These are phyloP conservation scores for Trididemnum clinides DNA, from an alignment of 23 tunicate species.

Conservation along the genomic window DNA sequence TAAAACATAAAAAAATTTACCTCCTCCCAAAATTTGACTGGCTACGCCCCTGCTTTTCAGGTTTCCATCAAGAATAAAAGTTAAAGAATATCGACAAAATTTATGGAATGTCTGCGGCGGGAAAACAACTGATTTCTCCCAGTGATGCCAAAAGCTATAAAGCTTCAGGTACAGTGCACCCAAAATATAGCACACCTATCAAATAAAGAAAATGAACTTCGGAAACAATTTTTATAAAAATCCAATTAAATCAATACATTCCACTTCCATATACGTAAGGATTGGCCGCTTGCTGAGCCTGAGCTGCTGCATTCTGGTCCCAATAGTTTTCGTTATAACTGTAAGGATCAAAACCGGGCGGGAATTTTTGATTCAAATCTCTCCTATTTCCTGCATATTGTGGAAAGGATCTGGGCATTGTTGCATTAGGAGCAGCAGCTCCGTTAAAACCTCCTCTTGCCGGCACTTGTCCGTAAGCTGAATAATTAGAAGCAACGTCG, in stretches of 20 bases:
- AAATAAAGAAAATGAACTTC: too few relatives aligned
- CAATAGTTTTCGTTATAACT: neutral
- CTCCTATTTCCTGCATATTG: neutral
- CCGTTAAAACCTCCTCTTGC: neutral
- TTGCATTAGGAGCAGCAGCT: neutral
- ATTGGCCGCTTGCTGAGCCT: neutral
- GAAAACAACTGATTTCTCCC: too few relatives aligned
- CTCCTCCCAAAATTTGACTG: too few relatives aligned
- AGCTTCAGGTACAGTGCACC: too few relatives aligned
- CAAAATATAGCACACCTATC: too few relatives aligned
- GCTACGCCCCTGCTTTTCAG: too few relatives aligned
- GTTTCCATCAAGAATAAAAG: too few relatives aligned
- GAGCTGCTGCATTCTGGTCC: neutral
- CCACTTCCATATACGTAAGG: constrained; percentile 12
- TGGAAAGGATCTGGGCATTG: neutral
- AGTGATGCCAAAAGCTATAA: too few relatives aligned
- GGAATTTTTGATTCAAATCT: neutral
- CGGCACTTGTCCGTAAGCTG: neutral
- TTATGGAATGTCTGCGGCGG: too few relatives aligned
- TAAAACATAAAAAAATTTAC: too few relatives aligned
- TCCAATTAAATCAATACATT: neutral
- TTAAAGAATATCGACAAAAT: too few relatives aligned
- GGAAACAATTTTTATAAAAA: too few relatives aligned
- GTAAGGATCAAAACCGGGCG: constrained; percentile 16
- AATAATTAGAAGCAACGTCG: neutral